A percentile compares a stretch with the other conserved stretches of the same genome.
phyloP scores from a whole-genome alignment of 1,140 invertebrate species.

The Sarcophaga bullata region DNA sequence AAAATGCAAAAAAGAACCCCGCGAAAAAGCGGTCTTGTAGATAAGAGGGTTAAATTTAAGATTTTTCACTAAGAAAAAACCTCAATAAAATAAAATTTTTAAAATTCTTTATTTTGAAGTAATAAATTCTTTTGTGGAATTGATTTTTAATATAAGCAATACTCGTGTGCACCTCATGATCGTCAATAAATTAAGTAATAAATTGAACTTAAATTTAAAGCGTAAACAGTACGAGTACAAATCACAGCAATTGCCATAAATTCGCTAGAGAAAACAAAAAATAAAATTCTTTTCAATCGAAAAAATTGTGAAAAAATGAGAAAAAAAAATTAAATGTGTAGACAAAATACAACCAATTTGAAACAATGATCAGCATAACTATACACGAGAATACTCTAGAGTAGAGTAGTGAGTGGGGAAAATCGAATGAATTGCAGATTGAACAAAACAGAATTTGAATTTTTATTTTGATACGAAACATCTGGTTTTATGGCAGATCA shows the following conservation, averaged over 20 bases:
- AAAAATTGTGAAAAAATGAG: background rate
- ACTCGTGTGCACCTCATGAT: background rate
- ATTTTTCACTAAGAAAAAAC: too few relatives aligned
- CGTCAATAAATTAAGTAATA: constrained; percentile 13
- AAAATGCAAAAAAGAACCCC: too few relatives aligned
- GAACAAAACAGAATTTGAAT: background rate
- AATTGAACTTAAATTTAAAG: constrained; percentile 8
- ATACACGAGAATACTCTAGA: background rate
- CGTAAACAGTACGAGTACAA: background rate
- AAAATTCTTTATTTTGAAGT: background rate
- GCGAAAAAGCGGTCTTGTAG: too few relatives aligned
- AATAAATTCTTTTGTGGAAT: background rate
- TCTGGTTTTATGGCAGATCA: constrained; percentile 7
- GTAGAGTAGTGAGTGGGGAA: background rate
- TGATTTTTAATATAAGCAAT: background rate
- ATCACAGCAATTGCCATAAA: constrained; percentile 6
- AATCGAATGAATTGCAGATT: background rate
- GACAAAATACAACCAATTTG: too few relatives aligned
- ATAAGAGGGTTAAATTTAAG: too few relatives aligned
- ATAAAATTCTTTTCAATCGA: background rate
- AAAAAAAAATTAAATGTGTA: background rate
- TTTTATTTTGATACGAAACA: constrained; percentile 2
- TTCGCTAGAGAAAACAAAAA: background rate
- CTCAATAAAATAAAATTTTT: background rate
- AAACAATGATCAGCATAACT: too few relatives aligned